Conservation (phyloP, 2,797 vertebrate species). For the Cheirogaleus major region DNA sequence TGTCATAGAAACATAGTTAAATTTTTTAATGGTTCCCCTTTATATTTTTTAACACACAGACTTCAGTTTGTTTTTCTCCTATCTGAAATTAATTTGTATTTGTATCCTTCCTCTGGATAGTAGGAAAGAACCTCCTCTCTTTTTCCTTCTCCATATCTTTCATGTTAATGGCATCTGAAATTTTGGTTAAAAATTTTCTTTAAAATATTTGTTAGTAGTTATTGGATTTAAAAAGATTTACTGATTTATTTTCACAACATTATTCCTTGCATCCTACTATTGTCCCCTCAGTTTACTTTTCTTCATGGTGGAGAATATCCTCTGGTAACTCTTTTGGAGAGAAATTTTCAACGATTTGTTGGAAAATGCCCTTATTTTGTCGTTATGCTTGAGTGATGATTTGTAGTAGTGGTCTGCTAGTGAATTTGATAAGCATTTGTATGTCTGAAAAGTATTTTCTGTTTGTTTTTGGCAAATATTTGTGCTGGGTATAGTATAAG, state of each 20-base stretch:
- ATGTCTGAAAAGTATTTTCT: background rate
- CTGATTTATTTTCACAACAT: background rate
- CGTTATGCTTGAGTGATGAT: background rate
- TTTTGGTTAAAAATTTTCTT: constrained; percentile 9
- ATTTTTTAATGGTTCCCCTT: background rate
- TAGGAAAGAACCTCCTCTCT: background rate
- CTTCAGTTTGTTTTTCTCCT: background rate
- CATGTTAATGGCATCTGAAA: background rate
- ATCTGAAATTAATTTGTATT: constrained; percentile 38
- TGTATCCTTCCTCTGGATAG: background rate
- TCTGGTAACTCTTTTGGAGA: constrained; percentile 11
- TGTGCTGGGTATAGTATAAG: background rate
- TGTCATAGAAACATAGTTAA: background rate
- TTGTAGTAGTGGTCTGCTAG: background rate
- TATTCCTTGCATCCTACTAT: background rate
- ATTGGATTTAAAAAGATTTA: background rate
- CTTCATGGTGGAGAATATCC: constrained; percentile 5
- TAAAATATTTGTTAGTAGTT: constrained; percentile 14
- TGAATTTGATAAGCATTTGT: background rate
- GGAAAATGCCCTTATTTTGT: background rate
- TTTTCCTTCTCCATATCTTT: background rate
- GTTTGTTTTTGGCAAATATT: background rate
- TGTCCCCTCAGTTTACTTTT: background rate
- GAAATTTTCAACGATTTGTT: constrained; percentile 12
- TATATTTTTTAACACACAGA: constrained; percentile 14